phyloP scores from a whole-genome alignment of 2,113 vertebrate genomes.

The Eudyptes chrysolophus region DNA sequence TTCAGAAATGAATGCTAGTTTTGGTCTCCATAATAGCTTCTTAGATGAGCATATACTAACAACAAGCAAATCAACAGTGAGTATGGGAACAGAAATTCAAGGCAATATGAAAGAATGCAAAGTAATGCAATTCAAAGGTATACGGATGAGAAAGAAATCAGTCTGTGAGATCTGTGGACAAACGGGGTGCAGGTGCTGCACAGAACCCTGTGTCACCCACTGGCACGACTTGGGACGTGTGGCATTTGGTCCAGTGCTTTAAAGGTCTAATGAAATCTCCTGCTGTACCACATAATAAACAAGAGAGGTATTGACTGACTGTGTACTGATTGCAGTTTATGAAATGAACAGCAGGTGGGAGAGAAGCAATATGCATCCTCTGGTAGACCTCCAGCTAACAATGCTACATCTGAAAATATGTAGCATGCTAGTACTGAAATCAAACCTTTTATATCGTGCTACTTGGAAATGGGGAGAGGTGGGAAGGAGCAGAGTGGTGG shows the following conservation, averaged over 20 bases:
- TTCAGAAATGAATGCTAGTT: not conserved
- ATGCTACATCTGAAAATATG: not conserved
- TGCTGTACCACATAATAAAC: slow-evolving; percentile 39
- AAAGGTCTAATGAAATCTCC: slow-evolving; percentile 18
- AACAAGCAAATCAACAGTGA: not conserved
- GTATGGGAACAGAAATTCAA: not conserved
- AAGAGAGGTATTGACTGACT: slow-evolving; percentile 36
- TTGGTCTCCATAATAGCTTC: not conserved
- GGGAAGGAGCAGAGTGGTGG: not conserved
- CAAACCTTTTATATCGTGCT: not conserved
- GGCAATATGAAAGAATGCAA: not conserved
- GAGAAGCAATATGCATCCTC: slow-evolving; percentile 59
- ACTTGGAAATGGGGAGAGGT: not conserved
- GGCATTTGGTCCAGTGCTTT: not conserved
- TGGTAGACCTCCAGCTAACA: slow-evolving; percentile 17
- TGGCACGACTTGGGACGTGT: not conserved
- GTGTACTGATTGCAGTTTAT: slow-evolving; percentile 61
- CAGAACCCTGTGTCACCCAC: not conserved
- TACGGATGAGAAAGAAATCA: not conserved
- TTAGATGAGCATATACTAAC: not conserved
- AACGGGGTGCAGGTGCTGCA: not conserved
- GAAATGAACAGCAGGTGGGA: slow-evolving; percentile 71
- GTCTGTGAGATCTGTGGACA: not conserved
- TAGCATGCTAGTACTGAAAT: not conserved
- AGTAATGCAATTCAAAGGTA: not conserved